Conservation (phyloP, 2,888 invertebrate species). For the Kryphioiulus occultus region DNA sequence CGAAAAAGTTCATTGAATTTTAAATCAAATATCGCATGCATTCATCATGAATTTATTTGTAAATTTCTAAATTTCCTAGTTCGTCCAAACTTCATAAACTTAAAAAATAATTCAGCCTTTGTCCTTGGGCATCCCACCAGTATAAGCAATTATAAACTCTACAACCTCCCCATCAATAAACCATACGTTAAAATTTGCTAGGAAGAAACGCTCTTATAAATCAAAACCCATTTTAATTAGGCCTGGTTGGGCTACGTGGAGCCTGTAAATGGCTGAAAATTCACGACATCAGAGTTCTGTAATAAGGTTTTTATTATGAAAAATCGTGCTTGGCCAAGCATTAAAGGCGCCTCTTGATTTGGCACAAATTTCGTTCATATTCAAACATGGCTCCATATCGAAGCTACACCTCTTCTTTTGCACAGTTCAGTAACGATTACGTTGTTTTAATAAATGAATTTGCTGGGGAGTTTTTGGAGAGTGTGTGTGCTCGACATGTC, state of each 20-base stretch:
- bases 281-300: background rate
- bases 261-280: background rate
- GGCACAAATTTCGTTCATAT: background rate
- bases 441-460: conserved; percentile 31
- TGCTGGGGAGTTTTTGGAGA: background rate
- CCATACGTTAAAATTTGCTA: background rate
- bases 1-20: too few relatives aligned
- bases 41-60: too few relatives aligned
- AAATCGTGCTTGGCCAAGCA: background rate
- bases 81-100: too few relatives aligned
- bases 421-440: conserved; percentile 20
- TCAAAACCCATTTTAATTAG: background rate
- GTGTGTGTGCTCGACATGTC: conserved; percentile 1
- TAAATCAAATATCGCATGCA: too few relatives aligned
- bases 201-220: background rate
- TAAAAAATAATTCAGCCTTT: too few relatives aligned
- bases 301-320: conserved; percentile 15
- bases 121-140: too few relatives aligned
- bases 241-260: background rate
- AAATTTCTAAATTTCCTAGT: too few relatives aligned
- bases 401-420: background rate
- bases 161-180: conserved; percentile 12
- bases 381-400: background rate
- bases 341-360: background rate
- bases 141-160: background rate